Conservation (phyloP, 2,888 invertebrate genomes). For the Aleiodes testaceus region DNA sequence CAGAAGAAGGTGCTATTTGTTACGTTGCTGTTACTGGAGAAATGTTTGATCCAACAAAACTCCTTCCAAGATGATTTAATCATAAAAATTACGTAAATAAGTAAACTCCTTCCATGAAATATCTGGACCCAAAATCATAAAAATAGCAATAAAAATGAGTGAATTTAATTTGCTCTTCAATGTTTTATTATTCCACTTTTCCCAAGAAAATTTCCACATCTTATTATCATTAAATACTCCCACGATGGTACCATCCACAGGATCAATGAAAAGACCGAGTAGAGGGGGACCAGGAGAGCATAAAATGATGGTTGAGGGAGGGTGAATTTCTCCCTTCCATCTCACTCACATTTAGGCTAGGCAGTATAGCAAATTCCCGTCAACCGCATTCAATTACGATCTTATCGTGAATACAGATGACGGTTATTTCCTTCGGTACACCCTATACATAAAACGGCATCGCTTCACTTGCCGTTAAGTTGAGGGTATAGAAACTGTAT, state of each 20-base stretch:
- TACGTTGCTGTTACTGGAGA: conserved; percentile 76
- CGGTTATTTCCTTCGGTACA: conserved; percentile 74
- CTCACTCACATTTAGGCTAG: conserved; percentile 29
- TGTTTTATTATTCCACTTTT: conserved; percentile 41
- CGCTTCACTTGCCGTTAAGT: conserved; percentile 53
- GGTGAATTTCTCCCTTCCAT: conserved; percentile 31
- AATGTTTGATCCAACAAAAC: conserved; percentile 67
- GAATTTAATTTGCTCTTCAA: conserved; percentile 12
- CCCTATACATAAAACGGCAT: conserved; percentile 69
- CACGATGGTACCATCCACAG: conserved; percentile 47
- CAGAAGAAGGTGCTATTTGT: conserved; percentile 76
- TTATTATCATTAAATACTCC: conserved; percentile 67
- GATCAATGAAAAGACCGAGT: conserved; percentile 39
- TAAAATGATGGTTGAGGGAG: conserved; percentile 21
- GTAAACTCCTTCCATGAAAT: neutral
- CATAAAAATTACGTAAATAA: neutral
- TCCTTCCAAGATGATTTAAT: conserved; percentile 41
- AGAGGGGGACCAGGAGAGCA: conserved; percentile 27
- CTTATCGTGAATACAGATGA: conserved; percentile 74
- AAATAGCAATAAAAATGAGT: too few species aligned
- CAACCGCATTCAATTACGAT: conserved; percentile 74
- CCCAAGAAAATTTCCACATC: conserved; percentile 68
- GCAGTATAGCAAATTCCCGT: conserved; percentile 70
- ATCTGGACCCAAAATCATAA: too few species aligned
- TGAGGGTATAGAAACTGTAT: conserved; percentile 61